Evolutionary conservation across 2,113 vertebrate species (phyloP).

Genomic region (Psophia crepitans): DNA sequence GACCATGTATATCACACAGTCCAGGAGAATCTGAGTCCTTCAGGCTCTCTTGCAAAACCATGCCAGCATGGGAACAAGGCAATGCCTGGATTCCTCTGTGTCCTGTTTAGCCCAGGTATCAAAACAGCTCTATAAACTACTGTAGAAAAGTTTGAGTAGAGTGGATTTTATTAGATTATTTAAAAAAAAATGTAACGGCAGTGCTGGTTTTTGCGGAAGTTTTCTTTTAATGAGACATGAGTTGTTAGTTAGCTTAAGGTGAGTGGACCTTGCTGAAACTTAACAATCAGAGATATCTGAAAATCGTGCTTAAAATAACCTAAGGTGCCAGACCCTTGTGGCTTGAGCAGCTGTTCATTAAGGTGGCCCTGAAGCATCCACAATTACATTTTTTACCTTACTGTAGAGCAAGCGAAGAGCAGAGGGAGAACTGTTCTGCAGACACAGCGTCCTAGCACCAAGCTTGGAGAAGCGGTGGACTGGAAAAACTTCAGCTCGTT

Average conservation of each 20-base stretch:
- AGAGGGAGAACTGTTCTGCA: background rate
- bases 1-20: background rate
- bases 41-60: background rate
- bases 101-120: background rate
- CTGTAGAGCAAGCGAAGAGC: background rate
- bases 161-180: background rate
- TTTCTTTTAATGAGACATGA: background rate
- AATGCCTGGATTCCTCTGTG: background rate
- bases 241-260: background rate
- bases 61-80: background rate
- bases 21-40: background rate
- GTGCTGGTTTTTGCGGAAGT: background rate
- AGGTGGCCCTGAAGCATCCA: background rate
- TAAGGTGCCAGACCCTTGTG: background rate
- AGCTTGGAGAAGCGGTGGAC: background rate
- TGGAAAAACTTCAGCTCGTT: background rate
- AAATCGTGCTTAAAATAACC: background rate
- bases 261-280: background rate
- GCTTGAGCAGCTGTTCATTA: background rate
- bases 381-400: background rate
- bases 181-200: background rate
- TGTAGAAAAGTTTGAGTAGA: background rate
- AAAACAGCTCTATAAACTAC: background rate
- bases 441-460: background rate
- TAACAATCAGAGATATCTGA: background rate